Base-by-base conservation (phyloP, 2,888 invertebrate species). In the Spialia ferax region DNA sequence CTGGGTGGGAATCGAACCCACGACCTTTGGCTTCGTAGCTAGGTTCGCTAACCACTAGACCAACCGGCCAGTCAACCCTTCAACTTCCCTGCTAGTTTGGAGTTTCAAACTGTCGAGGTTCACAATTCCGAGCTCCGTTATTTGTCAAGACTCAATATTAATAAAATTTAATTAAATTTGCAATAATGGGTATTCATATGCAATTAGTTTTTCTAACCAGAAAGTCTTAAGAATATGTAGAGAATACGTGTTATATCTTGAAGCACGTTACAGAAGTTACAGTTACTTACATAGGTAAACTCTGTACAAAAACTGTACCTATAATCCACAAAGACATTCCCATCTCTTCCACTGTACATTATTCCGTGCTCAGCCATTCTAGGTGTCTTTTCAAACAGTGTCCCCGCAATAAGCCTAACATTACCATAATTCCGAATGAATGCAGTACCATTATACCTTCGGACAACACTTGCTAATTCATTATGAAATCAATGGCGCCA, bases 401-500 rank as follows among this genome's bases (percentile, higher is more conserved):
- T 55, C 57, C 8, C 57, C 18, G 35, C 61, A 22, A 61, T 61
- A 63, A 45, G 15, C 54, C 18, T 13, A 18, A 42, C 55, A 61
- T 61, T 67, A 67, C 55, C 67, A 55, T 67, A 61, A 67, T 67
- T 67, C 54, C 13, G 4, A 42, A 26, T 66, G 54, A 54, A 66
- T 60, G 60, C 54, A 61, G 54, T 45, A 26, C 61, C 54, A 63
- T 67, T 61, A 59, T 59, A 13, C 32, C 45, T 60, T 35, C 38
- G 66, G 35, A 18, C 42, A 61, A 61, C 67, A 67, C 67, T 71
- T 68, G 70, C 70, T 61, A 70, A 69, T 69, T 70, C 69, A 70
- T 70, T 69, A 66, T 64, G 69, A 72, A 71, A 75, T 71, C 67
- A 73, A 71, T 69, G 67, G 67, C 61, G 67, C 67, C 61, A 54